Evolutionary conservation across 2,797 vertebrate genomes (phyloP).

Genomic region (Eulemur mongoz): DNA sequence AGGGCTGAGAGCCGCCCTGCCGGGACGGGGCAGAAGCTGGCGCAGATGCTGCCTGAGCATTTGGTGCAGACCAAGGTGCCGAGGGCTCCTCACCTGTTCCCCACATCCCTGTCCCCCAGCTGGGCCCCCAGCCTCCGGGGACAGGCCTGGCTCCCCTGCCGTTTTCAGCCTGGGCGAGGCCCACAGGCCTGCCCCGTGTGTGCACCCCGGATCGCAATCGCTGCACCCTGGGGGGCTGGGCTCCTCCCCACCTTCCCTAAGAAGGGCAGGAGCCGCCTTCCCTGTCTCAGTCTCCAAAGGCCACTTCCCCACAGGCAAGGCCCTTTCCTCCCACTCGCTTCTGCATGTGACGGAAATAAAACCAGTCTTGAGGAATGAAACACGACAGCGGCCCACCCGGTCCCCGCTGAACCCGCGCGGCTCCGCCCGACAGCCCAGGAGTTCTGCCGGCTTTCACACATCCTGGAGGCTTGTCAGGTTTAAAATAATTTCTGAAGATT

Average conservation of each 20-base stretch:
- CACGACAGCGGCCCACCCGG: rapidly evolving
- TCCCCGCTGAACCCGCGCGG: rapidly evolving
- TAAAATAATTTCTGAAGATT: neutral
- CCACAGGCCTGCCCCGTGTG: too few species aligned
- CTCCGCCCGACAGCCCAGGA: neutral
- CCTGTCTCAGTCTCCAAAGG: neutral
- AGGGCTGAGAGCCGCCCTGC: too few species aligned
- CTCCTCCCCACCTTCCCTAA: rapidly evolving
- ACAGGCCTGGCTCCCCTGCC: neutral
- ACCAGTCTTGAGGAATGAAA: neutral
- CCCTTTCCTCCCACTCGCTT: neutral
- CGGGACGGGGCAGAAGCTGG: rapidly evolving
- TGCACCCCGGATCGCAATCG: too few species aligned
- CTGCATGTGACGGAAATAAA: rapidly evolving
- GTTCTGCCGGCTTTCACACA: rapidly evolving
- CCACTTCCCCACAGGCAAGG: rapidly evolving
- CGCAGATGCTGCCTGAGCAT: rapidly evolving
- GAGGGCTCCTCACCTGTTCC: rapidly evolving
- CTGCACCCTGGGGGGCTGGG: too few species aligned
- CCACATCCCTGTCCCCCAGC: rapidly evolving
- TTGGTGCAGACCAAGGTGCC: rapidly evolving
- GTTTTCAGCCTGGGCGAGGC: rapidly evolving
- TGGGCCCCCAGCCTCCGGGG: neutral
- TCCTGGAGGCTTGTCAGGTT: neutral
- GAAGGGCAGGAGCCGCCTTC: rapidly evolving